Conservation (phyloP, 2,797 vertebrate genomes). For the Gallinago stenura region DNA sequence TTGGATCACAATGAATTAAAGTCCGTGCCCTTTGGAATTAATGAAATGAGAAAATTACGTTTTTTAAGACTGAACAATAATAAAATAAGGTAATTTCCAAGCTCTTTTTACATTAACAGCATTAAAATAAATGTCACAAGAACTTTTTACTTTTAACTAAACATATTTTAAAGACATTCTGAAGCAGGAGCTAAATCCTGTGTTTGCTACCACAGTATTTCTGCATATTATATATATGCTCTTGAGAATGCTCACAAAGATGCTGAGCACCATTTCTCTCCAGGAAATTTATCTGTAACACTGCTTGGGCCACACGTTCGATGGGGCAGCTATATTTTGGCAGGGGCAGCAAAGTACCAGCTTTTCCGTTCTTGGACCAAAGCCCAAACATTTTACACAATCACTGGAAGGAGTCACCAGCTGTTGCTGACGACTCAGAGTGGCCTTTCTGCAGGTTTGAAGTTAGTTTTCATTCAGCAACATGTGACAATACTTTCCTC, state of each 20-base stretch:
- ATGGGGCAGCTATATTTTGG: neutral
- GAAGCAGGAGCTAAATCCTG: neutral
- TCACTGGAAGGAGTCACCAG: neutral
- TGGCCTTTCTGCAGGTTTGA: neutral
- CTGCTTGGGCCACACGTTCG: fast-evolving
- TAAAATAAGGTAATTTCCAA: constrained; percentile 87
- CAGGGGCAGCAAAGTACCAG: neutral
- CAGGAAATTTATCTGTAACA: neutral
- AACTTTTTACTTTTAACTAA: neutral
- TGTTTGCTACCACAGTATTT: neutral
- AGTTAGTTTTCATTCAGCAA: neutral
- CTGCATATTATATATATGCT: neutral
- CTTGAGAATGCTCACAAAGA: neutral
- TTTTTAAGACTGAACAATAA: constrained; percentile 95
- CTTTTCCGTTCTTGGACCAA: neutral
- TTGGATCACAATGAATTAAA: constrained; percentile 93
- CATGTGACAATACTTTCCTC: neutral
- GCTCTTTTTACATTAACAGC: neutral
- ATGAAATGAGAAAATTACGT: constrained; percentile 90
- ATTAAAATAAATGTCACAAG: neutral
- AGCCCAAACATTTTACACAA: neutral
- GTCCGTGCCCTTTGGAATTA: constrained; percentile 87
- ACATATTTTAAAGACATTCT: neutral
- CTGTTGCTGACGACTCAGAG: neutral
- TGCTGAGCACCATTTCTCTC: neutral